A percentile compares a stretch with the other conserved stretches of the same genome.
phyloP scores from a whole-genome alignment of 2,797 vertebrate genomes.

The Percopsis omiscomaycus region DNA sequence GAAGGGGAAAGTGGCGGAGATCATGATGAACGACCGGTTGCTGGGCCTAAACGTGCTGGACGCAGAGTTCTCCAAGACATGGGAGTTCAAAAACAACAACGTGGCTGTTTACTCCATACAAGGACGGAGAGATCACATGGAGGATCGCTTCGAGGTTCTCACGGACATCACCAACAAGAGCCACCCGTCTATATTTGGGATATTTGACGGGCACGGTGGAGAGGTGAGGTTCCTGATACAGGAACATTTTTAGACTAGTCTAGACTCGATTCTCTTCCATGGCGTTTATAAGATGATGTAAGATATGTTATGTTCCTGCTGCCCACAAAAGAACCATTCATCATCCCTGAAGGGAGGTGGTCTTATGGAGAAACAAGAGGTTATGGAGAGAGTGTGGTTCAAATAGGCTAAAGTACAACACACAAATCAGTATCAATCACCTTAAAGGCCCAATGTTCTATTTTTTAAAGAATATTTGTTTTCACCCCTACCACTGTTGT shows the following conservation, averaged over 20 bases:
- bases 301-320: background rate
- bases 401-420: too few species aligned
- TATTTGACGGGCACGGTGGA: constrained; percentile 97
- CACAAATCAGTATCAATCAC: too few species aligned
- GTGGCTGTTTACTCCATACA: constrained; percentile 98
- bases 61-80: constrained; percentile 97
- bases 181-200: constrained; percentile 96
- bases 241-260: background rate
- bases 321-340: background rate
- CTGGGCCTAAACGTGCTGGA: constrained; percentile 92
- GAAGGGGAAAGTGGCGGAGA: constrained; percentile 98
- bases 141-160: constrained; percentile 95
- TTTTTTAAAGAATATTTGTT: constrained; percentile 20
- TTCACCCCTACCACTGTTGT: constrained; percentile 16
- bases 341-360: background rate
- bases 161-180: constrained; percentile 93
- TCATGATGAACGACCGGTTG: constrained; percentile 96
- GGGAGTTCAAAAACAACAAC: constrained; percentile 96
- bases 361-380: background rate
- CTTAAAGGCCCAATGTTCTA: background rate
- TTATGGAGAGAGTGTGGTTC: too few species aligned
- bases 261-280: background rate
- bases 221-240: constrained; percentile 77
- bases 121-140: constrained; percentile 98
- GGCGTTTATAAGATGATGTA: too few species aligned